Percentiles rank a stretch among this genome's conserved stretches.
Evolutionary conservation across 2,113 vertebrate species (phyloP).

Genomic region (Nothocercus nigrocapillus): DNA sequence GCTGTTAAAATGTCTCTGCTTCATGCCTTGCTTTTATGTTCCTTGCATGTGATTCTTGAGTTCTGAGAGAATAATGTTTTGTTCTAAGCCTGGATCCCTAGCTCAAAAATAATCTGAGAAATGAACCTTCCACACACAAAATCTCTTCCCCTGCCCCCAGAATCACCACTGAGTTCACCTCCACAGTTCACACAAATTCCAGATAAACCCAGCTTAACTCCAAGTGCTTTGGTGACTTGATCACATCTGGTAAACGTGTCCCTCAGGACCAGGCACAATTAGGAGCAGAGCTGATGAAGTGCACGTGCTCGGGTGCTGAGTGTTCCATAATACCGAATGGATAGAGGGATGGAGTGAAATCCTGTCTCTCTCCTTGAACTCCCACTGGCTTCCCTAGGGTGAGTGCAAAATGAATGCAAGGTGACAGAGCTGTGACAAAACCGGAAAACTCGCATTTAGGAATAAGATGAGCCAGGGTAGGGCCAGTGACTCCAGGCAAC

Average conservation of each 20-base stretch:
- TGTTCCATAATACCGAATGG: conserved; percentile 36
- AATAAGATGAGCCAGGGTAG: neutral
- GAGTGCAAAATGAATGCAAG: neutral
- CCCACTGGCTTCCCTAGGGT: neutral
- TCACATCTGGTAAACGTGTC: conserved; percentile 52
- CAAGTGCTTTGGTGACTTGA: conserved; percentile 38
- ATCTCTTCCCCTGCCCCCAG: neutral
- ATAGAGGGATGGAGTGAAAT: conserved; percentile 24
- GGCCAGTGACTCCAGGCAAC: neutral
- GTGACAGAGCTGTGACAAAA: neutral
- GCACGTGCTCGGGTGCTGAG: conserved; percentile 36
- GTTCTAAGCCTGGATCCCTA: conserved; percentile 4
- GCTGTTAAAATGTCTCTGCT: neutral
- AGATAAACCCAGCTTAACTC: conserved; percentile 30
- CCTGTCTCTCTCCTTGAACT: neutral
- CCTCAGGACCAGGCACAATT: conserved; percentile 34
- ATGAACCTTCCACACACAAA: conserved; percentile 17
- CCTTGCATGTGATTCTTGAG: neutral
- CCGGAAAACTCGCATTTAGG: neutral
- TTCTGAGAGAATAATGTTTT: conserved; percentile 3
- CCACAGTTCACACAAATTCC: conserved; percentile 44
- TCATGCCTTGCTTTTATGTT: neutral
- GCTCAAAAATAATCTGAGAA: conserved; percentile 56
- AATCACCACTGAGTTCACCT: neutral
- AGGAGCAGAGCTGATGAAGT: conserved; percentile 65